Base-by-base conservation (phyloP, 64 coral and sea anemone species). In the Catalaphyllia jardinei region DNA sequence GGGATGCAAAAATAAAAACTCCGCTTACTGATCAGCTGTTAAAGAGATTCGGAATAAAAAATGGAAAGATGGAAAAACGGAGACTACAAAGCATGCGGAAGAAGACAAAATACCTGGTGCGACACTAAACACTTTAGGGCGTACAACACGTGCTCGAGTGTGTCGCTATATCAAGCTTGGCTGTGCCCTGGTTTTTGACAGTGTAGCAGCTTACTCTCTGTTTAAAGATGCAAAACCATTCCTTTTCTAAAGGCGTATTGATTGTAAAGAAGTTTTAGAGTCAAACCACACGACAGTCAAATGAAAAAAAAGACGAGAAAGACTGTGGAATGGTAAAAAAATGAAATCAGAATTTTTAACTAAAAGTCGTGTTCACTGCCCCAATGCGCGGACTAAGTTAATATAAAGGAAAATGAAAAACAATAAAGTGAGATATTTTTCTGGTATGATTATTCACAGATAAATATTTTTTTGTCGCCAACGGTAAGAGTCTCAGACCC, bases 161-260 rank as follows among this genome's bases (percentile, higher is more conserved):
- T n/a, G 42, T 10, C 62, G 30, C 62, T 84, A 49, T 69, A 30
- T 71, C 31, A 84, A 69, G 81, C 46, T 84, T 49, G 62, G 81
- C 6, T 84, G 33, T 24, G 81, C 39, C 20, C 49, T 85, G 35
- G 20, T 71, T 38, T 13, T 85, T 11, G 81, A 85, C 63, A 50
- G 62, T 50, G 81, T 71, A 71, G 81, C 81, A 51, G 81, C 38
- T 5, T 85, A 71, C 29, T 25, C 62, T 4, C 11, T 85, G 11
- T 85, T 67, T 51, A 25, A 63, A 17, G 19, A 52, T 22, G 52
- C 81, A 25, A 67, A 85, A 71, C 81, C 81, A 60, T 35, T 61
- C 28, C 25, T 80, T 25, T 80, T 62, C 25, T 69, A 28, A 67
- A 69, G 10, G 10, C 22, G 0, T 27, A n/a, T 18, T 46, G 42